Evolutionary conservation across 2,888 invertebrate species (phyloP), one percentile per base, ranked within the genome.

Genomic region (Troides helena): DNA sequence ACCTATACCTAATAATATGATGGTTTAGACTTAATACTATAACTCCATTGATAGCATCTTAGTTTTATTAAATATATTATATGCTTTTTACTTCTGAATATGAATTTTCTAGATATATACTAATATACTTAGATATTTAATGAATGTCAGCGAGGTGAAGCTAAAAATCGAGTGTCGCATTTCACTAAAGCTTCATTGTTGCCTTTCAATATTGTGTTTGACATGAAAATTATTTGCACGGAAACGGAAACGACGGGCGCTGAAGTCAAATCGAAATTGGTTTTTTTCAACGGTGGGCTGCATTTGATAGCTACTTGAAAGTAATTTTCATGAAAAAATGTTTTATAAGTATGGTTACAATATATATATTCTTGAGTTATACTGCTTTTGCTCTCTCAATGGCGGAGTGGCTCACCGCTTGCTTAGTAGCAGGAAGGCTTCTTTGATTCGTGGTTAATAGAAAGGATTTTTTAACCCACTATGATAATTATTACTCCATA

Each of bases 221-320:
- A 90, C 89, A 82, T 76, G 80, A 84, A 86, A 85, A 86, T 88
- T 87, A 85, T 87, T 87, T 85, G 83, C 79, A 80, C 82, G 80
- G 76, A 79, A 82, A 80, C 78, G 81, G 76, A 53, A 53, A 53
- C 75, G 76, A 75, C 75, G 78, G 77, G 78, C 76, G 74, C 73
- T 74, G 69, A 76, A 76, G 74, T 76, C 74, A 76, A 76, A 72
- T 71, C 73, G 75, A 77, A 81, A 79, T 79, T 77, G 78, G 75
- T 79, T 81, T 82, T 72, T 74, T 74, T 72, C 74, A 76, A 71
- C 73, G 59, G 72, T 56, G 67, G 62, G 62, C 76, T 80, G 80
- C 74, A 70, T 71, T 67, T 79, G 79, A 79, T 76, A 69, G 75
- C 67, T 76, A 69, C 62, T 68, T 67, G 53, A n/a, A n/a, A 53